A percentile compares a stretch with the other conserved stretches of the same genome.
phyloP scores from a whole-genome alignment of 2,797 vertebrate species.

The Channallabes apus region DNA sequence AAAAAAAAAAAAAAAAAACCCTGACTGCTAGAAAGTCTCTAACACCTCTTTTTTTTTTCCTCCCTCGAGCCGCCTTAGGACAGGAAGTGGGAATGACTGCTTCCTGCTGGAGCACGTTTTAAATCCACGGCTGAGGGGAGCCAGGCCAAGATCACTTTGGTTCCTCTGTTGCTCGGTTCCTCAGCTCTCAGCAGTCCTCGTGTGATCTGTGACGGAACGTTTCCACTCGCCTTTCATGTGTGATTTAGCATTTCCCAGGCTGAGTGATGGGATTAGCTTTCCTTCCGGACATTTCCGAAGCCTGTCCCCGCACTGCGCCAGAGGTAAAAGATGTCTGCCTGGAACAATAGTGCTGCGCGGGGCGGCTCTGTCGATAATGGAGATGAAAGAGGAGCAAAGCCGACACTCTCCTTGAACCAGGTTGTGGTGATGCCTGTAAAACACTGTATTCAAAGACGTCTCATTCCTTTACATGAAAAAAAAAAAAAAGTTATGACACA shows the following conservation, averaged over 20 bases:
- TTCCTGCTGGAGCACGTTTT: constrained; percentile 72
- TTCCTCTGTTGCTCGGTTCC: constrained; percentile 62
- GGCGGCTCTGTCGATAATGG: constrained; percentile 38
- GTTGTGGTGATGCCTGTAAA: constrained; percentile 44
- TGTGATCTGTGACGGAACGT: constrained; percentile 73
- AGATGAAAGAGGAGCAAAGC: constrained; percentile 41
- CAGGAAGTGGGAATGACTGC: constrained; percentile 74
- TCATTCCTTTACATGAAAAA: constrained; percentile 23
- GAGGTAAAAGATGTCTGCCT: constrained; percentile 51
- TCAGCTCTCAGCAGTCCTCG: constrained; percentile 69
- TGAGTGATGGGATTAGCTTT: constrained; percentile 54
- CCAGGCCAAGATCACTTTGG: constrained; percentile 53
- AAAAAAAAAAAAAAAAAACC: background rate
- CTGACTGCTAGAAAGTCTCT: constrained; percentile 26
- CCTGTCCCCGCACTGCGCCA: constrained; percentile 39
- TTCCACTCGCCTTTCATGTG: constrained; percentile 70
- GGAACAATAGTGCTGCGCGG: constrained; percentile 45
- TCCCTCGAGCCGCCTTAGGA: constrained; percentile 57
- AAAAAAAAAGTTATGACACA: constrained; percentile 17
- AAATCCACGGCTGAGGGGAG: constrained; percentile 64
- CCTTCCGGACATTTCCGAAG: constrained; percentile 52
- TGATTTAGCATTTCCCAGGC: constrained; percentile 72
- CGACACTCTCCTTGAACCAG: constrained; percentile 46
- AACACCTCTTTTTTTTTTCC: constrained; percentile 46
- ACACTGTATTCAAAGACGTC: constrained; percentile 5